These are phyloP conservation scores for Aleiodes sp. DNA, from an alignment of 1,140 invertebrate species.

Conservation along the genomic window DNA sequence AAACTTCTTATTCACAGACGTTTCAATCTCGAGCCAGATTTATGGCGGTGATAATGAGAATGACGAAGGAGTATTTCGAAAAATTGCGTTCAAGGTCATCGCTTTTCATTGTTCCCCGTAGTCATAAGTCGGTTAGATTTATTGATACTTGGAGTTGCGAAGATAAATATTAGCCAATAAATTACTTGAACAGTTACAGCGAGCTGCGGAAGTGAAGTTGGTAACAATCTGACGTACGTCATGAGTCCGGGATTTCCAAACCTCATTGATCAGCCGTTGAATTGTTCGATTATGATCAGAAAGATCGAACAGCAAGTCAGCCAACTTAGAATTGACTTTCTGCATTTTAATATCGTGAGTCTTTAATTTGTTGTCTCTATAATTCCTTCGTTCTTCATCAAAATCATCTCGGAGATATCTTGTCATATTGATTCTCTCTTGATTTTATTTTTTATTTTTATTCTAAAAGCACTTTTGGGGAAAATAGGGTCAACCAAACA, in stretches of 20 bases:
- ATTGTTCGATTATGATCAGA: constrained; percentile 74
- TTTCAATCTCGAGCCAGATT: too few species aligned
- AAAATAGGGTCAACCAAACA: constrained; percentile 78
- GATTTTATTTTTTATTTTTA: neutral
- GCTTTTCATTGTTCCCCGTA: constrained; percentile 24
- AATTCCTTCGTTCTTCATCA: too few species aligned
- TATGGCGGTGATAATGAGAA: too few species aligned
- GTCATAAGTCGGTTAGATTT: neutral
- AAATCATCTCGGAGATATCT: too few species aligned
- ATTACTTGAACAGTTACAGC: constrained; percentile 71
- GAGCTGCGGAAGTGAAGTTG: constrained; percentile 78
- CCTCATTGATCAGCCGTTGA: constrained; percentile 71
- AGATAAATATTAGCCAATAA: neutral
- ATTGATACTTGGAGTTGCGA: neutral
- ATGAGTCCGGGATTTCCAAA: constrained; percentile 84
- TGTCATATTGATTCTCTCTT: too few species aligned
- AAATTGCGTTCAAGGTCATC: too few species aligned
- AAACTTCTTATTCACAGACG: too few species aligned
- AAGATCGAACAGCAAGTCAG: constrained; percentile 79
- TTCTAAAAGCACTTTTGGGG: neutral
- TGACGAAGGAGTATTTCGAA: too few species aligned
- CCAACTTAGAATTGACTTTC: constrained; percentile 80
- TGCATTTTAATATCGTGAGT: constrained; percentile 83
- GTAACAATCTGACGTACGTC: constrained; percentile 87
- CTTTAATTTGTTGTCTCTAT: constrained; percentile 31